Evolutionary conservation across 2,113 vertebrate genomes (phyloP).

Genomic region (Cyprinodon variegatus): DNA sequence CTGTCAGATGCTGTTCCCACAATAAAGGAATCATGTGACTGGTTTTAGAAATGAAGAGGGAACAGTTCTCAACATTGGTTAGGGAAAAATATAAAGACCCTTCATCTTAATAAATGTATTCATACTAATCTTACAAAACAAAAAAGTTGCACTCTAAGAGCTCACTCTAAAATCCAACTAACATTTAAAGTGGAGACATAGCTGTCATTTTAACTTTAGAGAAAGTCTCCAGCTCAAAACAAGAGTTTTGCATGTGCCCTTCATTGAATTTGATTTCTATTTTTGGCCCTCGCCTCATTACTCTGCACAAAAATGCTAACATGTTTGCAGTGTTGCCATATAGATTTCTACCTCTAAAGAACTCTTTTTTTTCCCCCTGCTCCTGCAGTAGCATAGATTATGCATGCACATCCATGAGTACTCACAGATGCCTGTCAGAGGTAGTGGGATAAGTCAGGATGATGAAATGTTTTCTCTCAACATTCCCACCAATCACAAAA

Average conservation of each 20-base stretch:
- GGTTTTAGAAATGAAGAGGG: neutral
- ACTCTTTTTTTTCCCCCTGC: conserved; percentile 37
- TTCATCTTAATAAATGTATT: neutral
- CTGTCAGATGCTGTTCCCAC: neutral
- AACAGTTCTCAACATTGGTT: neutral
- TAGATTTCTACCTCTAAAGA: conserved; percentile 35
- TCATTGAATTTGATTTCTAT: neutral
- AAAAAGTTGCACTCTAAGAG: neutral
- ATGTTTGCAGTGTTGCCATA: conserved; percentile 21
- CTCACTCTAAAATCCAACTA: neutral
- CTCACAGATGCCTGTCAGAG: conserved; percentile 74
- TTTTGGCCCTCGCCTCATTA: neutral
- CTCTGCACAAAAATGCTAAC: conserved; percentile 3
- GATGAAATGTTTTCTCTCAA: conserved; percentile 57
- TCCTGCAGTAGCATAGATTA: conserved; percentile 67
- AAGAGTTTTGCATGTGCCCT: neutral
- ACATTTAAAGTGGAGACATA: neutral
- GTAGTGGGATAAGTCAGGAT: conserved; percentile 48
- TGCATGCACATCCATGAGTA: conserved; percentile 69
- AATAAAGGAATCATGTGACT: neutral
- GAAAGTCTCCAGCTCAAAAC: neutral
- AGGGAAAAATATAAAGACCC: neutral
- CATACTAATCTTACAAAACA: neutral
- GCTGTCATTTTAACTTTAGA: neutral
- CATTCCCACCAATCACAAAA: conserved; percentile 56